phyloP scores from a whole-genome alignment of 2,888 invertebrate genomes.

The Yponomeuta plumbellus region DNA sequence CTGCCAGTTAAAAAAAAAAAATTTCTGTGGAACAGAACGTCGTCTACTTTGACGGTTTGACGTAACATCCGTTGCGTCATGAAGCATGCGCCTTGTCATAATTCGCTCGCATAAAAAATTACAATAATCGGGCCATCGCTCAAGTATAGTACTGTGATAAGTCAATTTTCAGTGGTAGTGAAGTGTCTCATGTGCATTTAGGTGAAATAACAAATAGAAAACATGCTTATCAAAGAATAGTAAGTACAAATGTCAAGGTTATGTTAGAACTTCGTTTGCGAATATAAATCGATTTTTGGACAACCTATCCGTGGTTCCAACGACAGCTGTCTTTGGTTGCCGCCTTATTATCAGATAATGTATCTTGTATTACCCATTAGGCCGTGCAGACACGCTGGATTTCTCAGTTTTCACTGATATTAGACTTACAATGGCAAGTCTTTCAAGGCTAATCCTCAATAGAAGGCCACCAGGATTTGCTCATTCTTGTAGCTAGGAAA shows the following conservation, averaged over 20 bases:
- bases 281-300: slow-evolving; percentile 67
- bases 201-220: slow-evolving; percentile 64
- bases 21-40: not conserved
- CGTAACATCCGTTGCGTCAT: slow-evolving; percentile 80
- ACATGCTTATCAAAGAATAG: slow-evolving; percentile 84
- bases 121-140: slow-evolving; percentile 65
- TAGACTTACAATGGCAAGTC: slow-evolving; percentile 51
- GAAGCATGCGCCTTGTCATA: slow-evolving; percentile 78
- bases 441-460: slow-evolving; percentile 40
- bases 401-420: too few relatives aligned
- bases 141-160: slow-evolving; percentile 73
- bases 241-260: slow-evolving; percentile 73
- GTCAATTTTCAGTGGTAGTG: slow-evolving; percentile 66
- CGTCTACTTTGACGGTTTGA: slow-evolving; percentile 69
- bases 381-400: not conserved
- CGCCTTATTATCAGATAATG: slow-evolving; percentile 38
- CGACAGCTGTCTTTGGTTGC: slow-evolving; percentile 35
- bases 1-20: not conserved
- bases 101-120: slow-evolving; percentile 61
- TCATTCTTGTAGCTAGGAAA: not conserved
- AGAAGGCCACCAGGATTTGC: slow-evolving; percentile 4
- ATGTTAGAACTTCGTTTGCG: slow-evolving; percentile 45
- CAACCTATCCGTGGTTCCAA: slow-evolving; percentile 28
- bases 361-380: not conserved
- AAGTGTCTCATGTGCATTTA: slow-evolving; percentile 73